Evolutionary conservation across 2,113 vertebrate species (phyloP).

Genomic region (Halcyon senegalensis): DNA sequence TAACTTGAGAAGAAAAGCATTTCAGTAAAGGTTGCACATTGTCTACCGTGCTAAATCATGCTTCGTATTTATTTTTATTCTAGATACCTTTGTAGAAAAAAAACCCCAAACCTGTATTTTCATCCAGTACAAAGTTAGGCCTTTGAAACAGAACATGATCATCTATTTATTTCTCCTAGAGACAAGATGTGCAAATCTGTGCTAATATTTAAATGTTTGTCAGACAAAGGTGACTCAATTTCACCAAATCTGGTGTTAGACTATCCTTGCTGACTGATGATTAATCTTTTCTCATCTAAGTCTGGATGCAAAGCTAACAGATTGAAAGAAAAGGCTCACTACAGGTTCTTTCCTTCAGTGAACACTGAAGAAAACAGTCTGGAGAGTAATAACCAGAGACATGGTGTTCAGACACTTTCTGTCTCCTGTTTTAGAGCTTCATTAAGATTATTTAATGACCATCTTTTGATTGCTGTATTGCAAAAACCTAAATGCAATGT

Average conservation of each 20-base stretch:
- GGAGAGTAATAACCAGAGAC: not conserved
- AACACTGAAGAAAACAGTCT: not conserved
- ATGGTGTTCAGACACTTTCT: not conserved
- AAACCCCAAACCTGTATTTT: not conserved
- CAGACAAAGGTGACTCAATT: conserved; percentile 45
- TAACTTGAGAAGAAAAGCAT: conserved; percentile 52
- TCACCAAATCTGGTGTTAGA: conserved; percentile 5
- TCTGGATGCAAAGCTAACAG: not conserved
- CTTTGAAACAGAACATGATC: not conserved
- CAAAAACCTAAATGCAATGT: not conserved
- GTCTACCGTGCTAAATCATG: not conserved
- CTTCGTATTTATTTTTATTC: not conserved
- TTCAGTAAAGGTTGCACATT: not conserved
- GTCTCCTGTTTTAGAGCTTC: not conserved
- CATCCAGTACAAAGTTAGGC: not conserved
- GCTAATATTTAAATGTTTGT: conserved; percentile 16
- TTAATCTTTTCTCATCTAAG: conserved; percentile 15
- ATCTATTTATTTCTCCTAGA: conserved; percentile 20
- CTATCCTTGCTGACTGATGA: not conserved
- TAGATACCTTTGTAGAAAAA: not conserved
- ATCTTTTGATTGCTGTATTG: not conserved
- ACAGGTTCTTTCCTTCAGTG: not conserved
- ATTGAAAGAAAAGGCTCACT: not conserved
- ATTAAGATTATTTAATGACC: not conserved
- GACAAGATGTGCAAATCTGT: not conserved